Percentiles rank a stretch among this genome's conserved stretches.
These are phyloP conservation scores for Enchytraeus crypticus DNA, from an alignment of 2,888 invertebrate genomes.

Conservation along the genomic window DNA sequence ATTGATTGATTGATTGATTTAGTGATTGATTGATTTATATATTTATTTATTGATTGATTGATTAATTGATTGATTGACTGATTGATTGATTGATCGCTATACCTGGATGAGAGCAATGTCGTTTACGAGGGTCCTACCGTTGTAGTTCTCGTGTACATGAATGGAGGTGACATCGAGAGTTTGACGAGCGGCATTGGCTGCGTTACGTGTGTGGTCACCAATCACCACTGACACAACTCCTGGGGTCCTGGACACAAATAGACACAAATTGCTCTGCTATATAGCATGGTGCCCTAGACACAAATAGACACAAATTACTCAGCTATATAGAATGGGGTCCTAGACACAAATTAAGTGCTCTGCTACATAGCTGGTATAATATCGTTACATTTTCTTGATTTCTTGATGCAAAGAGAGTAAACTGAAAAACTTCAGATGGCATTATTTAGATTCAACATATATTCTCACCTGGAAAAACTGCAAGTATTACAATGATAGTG, in stretches of 20 bases:
- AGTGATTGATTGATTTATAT: too few species aligned
- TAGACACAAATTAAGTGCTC: not conserved
- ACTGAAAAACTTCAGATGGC: too few species aligned
- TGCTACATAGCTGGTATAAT: not conserved
- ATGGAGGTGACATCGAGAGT: not conserved
- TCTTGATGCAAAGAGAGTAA: not conserved
- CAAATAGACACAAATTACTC: not conserved
- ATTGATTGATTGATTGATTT: too few species aligned
- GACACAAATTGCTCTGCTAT: not conserved
- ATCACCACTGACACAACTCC: not conserved
- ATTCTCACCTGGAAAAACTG: too few species aligned
- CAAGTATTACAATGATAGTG: too few species aligned
- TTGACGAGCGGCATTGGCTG: not conserved
- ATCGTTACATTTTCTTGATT: not conserved
- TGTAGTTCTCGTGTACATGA: constrained; percentile 11
- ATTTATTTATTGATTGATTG: too few species aligned
- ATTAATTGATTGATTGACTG: too few species aligned
- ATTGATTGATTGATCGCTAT: too few species aligned
- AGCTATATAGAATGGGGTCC: not conserved
- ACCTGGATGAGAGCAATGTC: constrained; percentile 15
- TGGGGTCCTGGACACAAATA: not conserved
- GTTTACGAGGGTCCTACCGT: not conserved
- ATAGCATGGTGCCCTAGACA: not conserved
- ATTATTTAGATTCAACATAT: too few species aligned
- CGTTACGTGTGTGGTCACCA: constrained; percentile 6